Percentiles rank a stretch among this genome's conserved stretches.
These are phyloP conservation scores for Natator depressus DNA, from an alignment of 2,113 vertebrate genomes.

Conservation along the genomic window DNA sequence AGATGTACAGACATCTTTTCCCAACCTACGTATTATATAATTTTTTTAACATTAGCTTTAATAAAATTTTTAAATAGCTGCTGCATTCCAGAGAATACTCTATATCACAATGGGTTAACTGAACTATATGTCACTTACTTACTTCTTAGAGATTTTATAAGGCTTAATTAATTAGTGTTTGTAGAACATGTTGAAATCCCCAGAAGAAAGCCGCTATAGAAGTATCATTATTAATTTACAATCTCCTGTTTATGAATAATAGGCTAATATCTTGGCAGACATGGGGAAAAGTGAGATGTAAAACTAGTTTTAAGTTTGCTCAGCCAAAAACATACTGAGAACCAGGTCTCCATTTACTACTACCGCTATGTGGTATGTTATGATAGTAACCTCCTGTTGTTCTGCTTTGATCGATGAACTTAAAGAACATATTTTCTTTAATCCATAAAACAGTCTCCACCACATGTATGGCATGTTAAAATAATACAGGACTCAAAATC, in stretches of 20 bases:
- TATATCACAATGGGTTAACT: conserved; percentile 10
- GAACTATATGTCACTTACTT: conserved; percentile 31
- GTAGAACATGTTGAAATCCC: conserved; percentile 41
- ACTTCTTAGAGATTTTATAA: conserved; percentile 59
- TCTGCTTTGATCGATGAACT: not conserved
- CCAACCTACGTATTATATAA: too few relatives aligned
- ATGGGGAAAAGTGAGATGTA: conserved; percentile 3
- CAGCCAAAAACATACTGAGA: not conserved
- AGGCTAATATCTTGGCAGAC: not conserved
- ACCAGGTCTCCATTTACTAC: not conserved
- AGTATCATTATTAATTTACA: conserved; percentile 55
- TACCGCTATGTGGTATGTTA: not conserved
- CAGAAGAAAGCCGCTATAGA: conserved; percentile 48
- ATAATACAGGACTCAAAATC: not conserved
- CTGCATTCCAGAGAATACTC: not conserved
- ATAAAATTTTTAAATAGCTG: not conserved
- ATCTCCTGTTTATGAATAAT: conserved; percentile 39
- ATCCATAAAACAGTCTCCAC: not conserved
- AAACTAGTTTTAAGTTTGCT: not conserved
- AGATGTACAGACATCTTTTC: too few relatives aligned
- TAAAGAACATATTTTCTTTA: not conserved
- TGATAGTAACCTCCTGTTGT: not conserved
- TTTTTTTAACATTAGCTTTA: too few relatives aligned
- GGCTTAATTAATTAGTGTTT: conserved; percentile 57
- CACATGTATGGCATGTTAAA: not conserved